phyloP scores from a whole-genome alignment of 2,797 vertebrate genomes.

The Falco naumanni region DNA sequence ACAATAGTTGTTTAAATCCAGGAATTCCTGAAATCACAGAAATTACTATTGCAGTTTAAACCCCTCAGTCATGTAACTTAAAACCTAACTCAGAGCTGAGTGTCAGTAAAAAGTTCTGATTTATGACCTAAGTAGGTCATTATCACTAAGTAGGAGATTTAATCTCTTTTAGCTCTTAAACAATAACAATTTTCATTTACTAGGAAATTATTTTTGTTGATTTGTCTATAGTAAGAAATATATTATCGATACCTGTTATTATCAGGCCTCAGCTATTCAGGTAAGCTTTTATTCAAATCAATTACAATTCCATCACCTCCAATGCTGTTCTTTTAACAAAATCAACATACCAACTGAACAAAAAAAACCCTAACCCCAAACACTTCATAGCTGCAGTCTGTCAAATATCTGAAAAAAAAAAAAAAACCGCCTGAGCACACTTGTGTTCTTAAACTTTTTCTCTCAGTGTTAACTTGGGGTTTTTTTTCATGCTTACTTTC shows the following conservation, averaged over 20 bases:
- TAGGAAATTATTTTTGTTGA: neutral
- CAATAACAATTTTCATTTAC: neutral
- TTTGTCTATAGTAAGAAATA: neutral
- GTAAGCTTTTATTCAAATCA: neutral
- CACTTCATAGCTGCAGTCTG: neutral
- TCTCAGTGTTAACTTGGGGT: neutral
- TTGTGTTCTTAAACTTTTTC: neutral
- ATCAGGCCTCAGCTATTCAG: neutral
- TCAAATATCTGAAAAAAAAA: neutral
- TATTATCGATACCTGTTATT: neutral
- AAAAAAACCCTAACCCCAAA: rapidly evolving
- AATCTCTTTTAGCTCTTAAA: neutral
- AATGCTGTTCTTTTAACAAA: neutral
- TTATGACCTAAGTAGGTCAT: neutral
- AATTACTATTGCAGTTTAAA: neutral
- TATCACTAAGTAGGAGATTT: neutral
- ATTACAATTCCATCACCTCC: neutral
- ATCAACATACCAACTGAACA: neutral
- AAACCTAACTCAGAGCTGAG: neutral
- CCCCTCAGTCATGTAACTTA: neutral
- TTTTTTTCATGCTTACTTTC: neutral
- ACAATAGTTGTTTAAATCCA: neutral
- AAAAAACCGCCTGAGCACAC: too few species aligned
- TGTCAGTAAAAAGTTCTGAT: neutral
- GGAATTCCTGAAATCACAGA: neutral